phyloP scores from a whole-genome alignment of 2,113 vertebrate species.

The Australoheros scitulus region DNA sequence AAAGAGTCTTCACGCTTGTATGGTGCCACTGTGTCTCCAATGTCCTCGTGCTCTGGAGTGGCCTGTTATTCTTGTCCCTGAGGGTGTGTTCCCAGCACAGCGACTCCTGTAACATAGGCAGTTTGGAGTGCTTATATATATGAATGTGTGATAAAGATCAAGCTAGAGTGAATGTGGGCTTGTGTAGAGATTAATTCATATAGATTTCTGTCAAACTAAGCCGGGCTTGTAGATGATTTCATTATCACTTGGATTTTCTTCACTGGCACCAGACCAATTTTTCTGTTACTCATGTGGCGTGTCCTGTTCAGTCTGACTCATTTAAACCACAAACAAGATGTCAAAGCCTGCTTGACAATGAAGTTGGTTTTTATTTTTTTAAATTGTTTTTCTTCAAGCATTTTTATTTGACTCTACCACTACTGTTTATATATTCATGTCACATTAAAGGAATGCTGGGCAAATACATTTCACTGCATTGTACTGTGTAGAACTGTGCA shows the following conservation, averaged over 20 bases:
- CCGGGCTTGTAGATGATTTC: not conserved
- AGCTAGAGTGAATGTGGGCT: conserved; percentile 3
- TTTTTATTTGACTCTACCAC: not conserved
- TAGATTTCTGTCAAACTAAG: not conserved
- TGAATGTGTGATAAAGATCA: conserved; percentile 20
- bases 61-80: conserved; percentile 82
- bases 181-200: not conserved
- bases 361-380: not conserved
- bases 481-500: too few species aligned
- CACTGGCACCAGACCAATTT: not conserved
- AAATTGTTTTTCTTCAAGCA: not conserved
- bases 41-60: conserved; percentile 72
- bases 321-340: conserved; percentile 10
- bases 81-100: conserved; percentile 74
- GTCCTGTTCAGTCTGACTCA: conserved; percentile 39
- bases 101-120: conserved; percentile 57
- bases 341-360: not conserved
- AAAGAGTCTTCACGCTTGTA: conserved; percentile 58
- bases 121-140: conserved; percentile 30
- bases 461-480: too few species aligned
- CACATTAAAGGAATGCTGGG: not conserved
- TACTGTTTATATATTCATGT: not conserved
- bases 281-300: conserved; percentile 26
- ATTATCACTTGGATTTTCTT: not conserved
- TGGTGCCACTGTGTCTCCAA: conserved; percentile 76